These are phyloP conservation scores for Lucinisca nassula DNA, from an alignment of 2,888 invertebrate species.

Conservation along the genomic window DNA sequence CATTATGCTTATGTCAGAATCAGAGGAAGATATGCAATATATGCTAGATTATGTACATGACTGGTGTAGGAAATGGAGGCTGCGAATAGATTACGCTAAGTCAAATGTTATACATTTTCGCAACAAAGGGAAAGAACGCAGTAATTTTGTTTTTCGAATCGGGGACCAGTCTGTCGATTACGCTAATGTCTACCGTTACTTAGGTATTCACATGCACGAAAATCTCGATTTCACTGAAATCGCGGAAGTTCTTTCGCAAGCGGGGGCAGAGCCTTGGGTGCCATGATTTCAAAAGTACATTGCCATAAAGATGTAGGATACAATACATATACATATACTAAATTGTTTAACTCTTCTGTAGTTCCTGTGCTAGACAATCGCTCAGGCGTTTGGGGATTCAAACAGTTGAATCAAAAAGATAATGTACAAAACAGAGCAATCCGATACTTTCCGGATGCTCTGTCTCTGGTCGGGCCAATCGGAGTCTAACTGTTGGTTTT, in stretches of 20 bases:
- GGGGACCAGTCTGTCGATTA: background rate
- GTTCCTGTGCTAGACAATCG: background rate
- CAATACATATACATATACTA: background rate
- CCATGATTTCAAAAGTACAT: background rate
- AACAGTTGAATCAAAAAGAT: slow-evolving; percentile 5
- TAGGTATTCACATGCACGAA: background rate
- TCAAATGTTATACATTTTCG: background rate
- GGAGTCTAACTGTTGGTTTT: too few species aligned
- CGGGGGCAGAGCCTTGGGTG: background rate
- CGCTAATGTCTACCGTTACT: background rate
- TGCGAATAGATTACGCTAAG: background rate
- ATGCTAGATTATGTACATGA: background rate
- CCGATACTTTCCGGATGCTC: slow-evolving; percentile 22
- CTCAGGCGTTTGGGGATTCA: background rate
- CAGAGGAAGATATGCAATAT: background rate
- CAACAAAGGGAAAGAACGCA: background rate
- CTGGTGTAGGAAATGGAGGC: background rate
- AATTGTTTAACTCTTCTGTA: background rate
- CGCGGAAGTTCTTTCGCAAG: background rate
- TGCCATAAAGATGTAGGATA: background rate
- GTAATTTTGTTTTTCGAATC: too few species aligned
- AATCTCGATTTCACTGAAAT: background rate
- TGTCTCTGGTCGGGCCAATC: too few species aligned
- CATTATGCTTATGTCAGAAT: background rate
- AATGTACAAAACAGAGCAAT: slow-evolving; percentile 29